Conservation (phyloP, 2,888 invertebrate genomes). For the Tromatobia lineatoria region DNA sequence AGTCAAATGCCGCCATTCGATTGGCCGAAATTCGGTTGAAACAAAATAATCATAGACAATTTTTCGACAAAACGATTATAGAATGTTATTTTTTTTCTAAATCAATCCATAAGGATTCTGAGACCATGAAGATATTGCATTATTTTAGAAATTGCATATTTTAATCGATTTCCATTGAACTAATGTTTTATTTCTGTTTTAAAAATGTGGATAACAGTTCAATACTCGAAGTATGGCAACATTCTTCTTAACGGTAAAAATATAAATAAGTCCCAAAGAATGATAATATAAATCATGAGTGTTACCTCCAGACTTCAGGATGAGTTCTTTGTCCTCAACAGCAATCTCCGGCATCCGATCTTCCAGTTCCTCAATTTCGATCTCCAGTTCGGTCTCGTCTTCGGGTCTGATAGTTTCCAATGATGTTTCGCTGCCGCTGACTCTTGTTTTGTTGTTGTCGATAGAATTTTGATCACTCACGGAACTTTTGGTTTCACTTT, state of each 20-base stretch:
- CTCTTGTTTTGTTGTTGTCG: slow-evolving; percentile 22
- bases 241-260: too few species aligned
- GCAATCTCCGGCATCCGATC: slow-evolving; percentile 74
- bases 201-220: too few species aligned
- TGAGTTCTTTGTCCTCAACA: slow-evolving; percentile 80
- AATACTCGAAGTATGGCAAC: background rate
- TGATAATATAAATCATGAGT: background rate
- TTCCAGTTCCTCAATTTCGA: slow-evolving; percentile 76
- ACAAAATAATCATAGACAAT: too few species aligned
- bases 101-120: too few species aligned
- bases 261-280: background rate
- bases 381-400: slow-evolving; percentile 75
- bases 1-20: too few species aligned
- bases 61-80: too few species aligned
- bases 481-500: slow-evolving; percentile 9
- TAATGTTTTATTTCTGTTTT: too few species aligned
- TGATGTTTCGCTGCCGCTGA: slow-evolving; percentile 50
- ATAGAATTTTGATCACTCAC: slow-evolving; percentile 28
- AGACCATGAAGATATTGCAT: too few species aligned
- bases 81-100: too few species aligned
- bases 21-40: too few species aligned
- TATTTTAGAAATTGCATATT: too few species aligned
- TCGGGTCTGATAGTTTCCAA: slow-evolving; percentile 67
- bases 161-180: too few species aligned
- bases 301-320: slow-evolving; percentile 80